Evolutionary conservation across 2,888 invertebrate genomes (phyloP).

Genomic region (Crioceris asparagi): DNA sequence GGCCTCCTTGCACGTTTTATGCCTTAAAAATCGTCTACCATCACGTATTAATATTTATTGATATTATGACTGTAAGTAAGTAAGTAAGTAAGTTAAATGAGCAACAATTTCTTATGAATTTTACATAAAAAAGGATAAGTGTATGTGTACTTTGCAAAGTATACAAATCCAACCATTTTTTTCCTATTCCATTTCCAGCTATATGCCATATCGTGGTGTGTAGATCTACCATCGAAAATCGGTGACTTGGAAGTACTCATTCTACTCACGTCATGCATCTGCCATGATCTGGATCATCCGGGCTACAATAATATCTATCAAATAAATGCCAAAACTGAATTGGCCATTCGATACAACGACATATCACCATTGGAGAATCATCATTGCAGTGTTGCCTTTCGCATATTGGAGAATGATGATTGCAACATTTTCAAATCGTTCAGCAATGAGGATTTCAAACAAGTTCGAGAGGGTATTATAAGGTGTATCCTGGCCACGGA

Average conservation of each 20-base stretch:
- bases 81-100: no score
- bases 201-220: slow-evolving; percentile 69
- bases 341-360: slow-evolving; percentile 76
- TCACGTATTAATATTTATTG: no score
- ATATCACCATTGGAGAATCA: slow-evolving; percentile 79
- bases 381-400: slow-evolving; percentile 75
- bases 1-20: no score
- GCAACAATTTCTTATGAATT: no score
- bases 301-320: slow-evolving; percentile 71
- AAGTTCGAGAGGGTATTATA: slow-evolving; percentile 68
- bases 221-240: slow-evolving; percentile 56
- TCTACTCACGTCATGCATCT: slow-evolving; percentile 66
- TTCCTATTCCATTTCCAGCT: slow-evolving; percentile 56
- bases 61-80: no score
- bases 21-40: no score
- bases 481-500: slow-evolving; percentile 67
- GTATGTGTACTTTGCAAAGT: no score
- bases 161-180: no score
- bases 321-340: slow-evolving; percentile 73
- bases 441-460: slow-evolving; percentile 48
- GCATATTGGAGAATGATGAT: slow-evolving; percentile 65
- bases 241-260: slow-evolving; percentile 68
- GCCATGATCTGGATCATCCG: slow-evolving; percentile 71
- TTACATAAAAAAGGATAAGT: no score
- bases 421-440: slow-evolving; percentile 69